Conservation (phyloP, 2,888 invertebrate genomes). For the Andrena praecox region DNA sequence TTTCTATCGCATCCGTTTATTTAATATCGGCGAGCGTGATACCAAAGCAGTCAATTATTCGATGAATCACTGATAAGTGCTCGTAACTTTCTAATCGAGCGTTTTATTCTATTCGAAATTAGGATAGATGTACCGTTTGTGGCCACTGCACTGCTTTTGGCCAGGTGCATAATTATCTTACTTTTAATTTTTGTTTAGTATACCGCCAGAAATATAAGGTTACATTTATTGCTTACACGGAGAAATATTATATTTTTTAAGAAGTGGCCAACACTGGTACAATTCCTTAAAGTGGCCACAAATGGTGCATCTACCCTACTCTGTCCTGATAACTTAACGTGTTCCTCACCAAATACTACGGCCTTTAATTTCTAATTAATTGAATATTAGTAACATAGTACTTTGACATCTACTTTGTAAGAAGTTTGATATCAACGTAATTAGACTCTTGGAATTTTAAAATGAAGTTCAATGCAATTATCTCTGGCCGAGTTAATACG, state of each 20-base stretch:
- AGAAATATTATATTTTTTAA: no score
- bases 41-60: not conserved
- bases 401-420: not conserved
- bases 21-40: not conserved
- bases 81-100: slow-evolving; percentile 24
- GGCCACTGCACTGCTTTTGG: no score
- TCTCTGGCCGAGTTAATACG: no score
- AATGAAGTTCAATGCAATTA: no score
- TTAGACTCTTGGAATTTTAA: not conserved
- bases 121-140: no score
- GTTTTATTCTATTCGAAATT: slow-evolving; percentile 9
- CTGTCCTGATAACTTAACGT: slow-evolving; percentile 12
- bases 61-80: slow-evolving; percentile 20
- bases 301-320: not conserved
- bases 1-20: slow-evolving; percentile 34
- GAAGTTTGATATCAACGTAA: not conserved
- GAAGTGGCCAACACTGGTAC: no score
- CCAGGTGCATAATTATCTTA: no score
- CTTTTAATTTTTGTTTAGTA: no score
- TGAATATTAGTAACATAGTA: not conserved
- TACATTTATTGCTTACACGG: no score
- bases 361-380: no score
- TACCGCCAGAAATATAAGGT: no score
- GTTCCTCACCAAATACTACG: slow-evolving; percentile 1
- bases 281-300: no score